Conservation (phyloP, 2,888 invertebrate genomes). For the Pandemis corylana region DNA sequence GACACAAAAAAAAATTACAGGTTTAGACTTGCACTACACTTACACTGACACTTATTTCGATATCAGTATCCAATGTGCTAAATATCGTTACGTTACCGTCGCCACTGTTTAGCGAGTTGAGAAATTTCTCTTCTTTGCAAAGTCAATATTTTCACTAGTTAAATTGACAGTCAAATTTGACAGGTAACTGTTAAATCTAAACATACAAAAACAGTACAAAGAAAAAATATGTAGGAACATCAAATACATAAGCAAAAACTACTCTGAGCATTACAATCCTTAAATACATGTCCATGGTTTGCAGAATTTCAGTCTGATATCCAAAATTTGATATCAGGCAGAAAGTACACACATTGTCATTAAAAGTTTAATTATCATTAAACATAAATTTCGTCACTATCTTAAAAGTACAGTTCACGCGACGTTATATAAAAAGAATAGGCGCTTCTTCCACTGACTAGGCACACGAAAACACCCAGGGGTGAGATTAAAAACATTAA, state of each 20-base stretch:
- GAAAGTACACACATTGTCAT: too few relatives aligned
- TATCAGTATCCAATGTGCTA: slow-evolving; percentile 24
- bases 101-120: slow-evolving; percentile 22
- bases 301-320: too few relatives aligned
- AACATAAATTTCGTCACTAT: too few relatives aligned
- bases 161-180: slow-evolving; percentile 11
- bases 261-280: not conserved
- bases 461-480: too few relatives aligned
- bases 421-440: too few relatives aligned
- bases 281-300: too few relatives aligned
- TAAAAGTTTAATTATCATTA: too few relatives aligned
- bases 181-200: not conserved
- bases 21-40: not conserved
- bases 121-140: slow-evolving; percentile 28
- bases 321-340: too few relatives aligned
- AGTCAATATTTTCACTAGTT: not conserved
- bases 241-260: not conserved
- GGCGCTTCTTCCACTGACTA: too few relatives aligned
- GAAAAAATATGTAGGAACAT: not conserved
- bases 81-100: slow-evolving; percentile 28
- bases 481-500: too few relatives aligned
- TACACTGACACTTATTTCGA: not conserved
- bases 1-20: too few relatives aligned
- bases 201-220: not conserved
- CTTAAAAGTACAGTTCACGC: too few relatives aligned